Percentiles rank a stretch among this genome's conserved stretches.
Evolutionary conservation across 2,888 invertebrate species (phyloP).

Genomic region (Frankliniella intonsa): DNA sequence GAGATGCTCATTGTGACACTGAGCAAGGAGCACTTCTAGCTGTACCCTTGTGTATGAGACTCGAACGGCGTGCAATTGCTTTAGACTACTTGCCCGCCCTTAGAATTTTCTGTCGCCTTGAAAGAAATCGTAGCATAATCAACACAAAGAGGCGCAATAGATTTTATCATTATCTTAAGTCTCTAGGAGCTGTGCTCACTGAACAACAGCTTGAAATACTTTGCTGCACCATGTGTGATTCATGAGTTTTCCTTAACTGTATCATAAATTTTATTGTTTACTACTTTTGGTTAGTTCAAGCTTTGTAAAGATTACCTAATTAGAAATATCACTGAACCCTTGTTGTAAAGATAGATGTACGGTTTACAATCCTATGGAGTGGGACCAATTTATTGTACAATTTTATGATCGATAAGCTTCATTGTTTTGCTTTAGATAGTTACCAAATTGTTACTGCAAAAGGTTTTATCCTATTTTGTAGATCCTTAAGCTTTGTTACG

Average conservation of each 20-base stretch:
- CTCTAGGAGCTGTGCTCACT: slow-evolving; percentile 48
- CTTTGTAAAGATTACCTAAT: too few relatives aligned
- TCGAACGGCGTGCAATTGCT: slow-evolving; percentile 55
- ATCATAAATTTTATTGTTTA: neutral
- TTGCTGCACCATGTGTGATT: neutral
- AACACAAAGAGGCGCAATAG: slow-evolving; percentile 65
- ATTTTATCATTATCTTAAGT: slow-evolving; percentile 73
- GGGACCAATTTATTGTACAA: too few relatives aligned
- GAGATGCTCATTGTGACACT: slow-evolving; percentile 45
- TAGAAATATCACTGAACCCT: neutral
- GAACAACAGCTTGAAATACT: neutral
- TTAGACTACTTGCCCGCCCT: slow-evolving; percentile 67
- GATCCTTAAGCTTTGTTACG: too few relatives aligned
- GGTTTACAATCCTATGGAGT: too few relatives aligned
- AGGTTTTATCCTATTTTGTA: too few relatives aligned
- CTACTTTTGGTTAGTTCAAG: too few relatives aligned
- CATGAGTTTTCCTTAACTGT: neutral
- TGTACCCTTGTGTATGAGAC: slow-evolving; percentile 48
- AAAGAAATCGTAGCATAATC: slow-evolving; percentile 55
- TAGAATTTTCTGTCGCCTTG: slow-evolving; percentile 64
- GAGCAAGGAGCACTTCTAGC: slow-evolving; percentile 51
- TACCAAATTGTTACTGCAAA: neutral
- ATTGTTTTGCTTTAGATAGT: neutral
- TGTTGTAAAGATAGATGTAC: neutral
- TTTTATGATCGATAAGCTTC: too few relatives aligned